Conservation (phyloP, 2,797 vertebrate species). For the Gephyroberyx darwinii region DNA sequence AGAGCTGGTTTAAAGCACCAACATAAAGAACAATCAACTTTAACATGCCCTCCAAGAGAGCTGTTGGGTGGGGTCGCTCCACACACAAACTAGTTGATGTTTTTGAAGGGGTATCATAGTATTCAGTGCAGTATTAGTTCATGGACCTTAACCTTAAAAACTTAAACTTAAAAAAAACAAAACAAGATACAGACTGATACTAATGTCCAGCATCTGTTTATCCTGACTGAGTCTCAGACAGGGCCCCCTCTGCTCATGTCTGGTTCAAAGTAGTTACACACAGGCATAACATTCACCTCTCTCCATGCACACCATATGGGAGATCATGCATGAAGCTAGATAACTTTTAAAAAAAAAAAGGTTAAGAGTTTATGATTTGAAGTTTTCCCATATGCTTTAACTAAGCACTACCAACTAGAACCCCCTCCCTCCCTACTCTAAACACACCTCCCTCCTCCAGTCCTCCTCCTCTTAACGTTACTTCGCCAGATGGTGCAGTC, state of each 20-base stretch:
- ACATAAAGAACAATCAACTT: too few species aligned
- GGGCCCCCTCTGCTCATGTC: neutral
- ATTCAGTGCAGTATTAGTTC: neutral
- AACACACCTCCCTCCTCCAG: conserved; percentile 85
- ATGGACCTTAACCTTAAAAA: neutral
- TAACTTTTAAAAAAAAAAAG: too few species aligned
- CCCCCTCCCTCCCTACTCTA: conserved; percentile 74
- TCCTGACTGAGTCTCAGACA: neutral
- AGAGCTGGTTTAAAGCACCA: too few species aligned
- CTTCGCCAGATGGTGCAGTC: conserved; percentile 87
- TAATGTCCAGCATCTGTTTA: neutral
- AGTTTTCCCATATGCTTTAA: neutral
- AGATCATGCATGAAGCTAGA: neutral
- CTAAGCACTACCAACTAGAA: neutral
- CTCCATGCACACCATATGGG: neutral
- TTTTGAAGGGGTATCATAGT: neutral
- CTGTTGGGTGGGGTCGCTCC: too few species aligned
- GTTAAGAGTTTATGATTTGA: neutral
- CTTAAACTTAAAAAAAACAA: too few species aligned
- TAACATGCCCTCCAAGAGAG: too few species aligned
- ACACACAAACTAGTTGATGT: too few species aligned
- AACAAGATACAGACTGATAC: neutral
- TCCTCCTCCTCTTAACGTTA: conserved; percentile 83
- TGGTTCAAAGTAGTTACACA: neutral
- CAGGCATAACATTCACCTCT: neutral